These are phyloP conservation scores for Manacus vitellinus DNA, from an alignment of 2,113 vertebrate genomes.

Conservation along the genomic window DNA sequence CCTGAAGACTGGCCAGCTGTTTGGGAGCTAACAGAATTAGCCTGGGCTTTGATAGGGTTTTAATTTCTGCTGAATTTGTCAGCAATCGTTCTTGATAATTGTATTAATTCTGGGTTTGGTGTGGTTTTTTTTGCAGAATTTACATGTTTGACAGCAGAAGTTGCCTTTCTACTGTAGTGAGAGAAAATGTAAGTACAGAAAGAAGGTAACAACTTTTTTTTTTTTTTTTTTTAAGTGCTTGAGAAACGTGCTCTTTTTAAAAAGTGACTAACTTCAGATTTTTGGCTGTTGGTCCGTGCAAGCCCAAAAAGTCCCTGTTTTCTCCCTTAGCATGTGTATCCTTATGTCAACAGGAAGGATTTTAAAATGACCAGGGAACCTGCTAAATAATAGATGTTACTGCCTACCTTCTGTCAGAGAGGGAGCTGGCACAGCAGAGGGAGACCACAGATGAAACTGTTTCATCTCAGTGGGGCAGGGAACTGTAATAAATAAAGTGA, in stretches of 20 bases:
- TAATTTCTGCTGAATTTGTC: background rate
- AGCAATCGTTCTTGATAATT: background rate
- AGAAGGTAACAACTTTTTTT: background rate
- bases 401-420: slow-evolving; percentile 36
- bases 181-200: slow-evolving; percentile 59
- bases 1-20: background rate
- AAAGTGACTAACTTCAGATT: background rate
- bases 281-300: background rate
- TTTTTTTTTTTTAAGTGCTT: background rate
- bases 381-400: slow-evolving; percentile 61
- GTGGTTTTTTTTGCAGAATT: slow-evolving; percentile 17
- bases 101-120: background rate
- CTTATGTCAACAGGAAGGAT: slow-evolving; percentile 45
- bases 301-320: background rate
- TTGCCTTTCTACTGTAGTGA: slow-evolving; percentile 63
- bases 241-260: background rate
- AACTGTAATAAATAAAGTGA: slow-evolving; percentile 41
- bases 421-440: slow-evolving; percentile 27
- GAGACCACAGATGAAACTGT: slow-evolving; percentile 28
- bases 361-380: slow-evolving; percentile 37
- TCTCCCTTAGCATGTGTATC: background rate
- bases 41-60: background rate
- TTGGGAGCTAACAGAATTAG: background rate
- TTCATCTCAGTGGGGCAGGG: slow-evolving; percentile 59
- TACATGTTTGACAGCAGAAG: slow-evolving; percentile 69